Evolutionary conservation across 2,888 invertebrate species (phyloP).

Genomic region (Dicycla oo): DNA sequence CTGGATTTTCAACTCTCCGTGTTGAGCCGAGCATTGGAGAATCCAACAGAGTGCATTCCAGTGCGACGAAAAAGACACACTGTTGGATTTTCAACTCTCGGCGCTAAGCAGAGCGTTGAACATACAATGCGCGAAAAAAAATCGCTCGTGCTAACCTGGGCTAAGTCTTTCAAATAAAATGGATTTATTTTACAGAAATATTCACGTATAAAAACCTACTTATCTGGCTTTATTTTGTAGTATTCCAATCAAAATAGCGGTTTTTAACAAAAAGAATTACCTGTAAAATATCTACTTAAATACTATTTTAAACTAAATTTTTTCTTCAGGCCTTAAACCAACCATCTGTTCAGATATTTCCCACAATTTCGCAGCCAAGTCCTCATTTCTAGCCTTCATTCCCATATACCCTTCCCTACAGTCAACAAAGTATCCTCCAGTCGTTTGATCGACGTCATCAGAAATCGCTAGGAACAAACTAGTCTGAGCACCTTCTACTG

Average conservation of each 20-base stretch:
- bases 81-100: too few species aligned
- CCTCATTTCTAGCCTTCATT: slow-evolving; percentile 91
- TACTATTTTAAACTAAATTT: slow-evolving; percentile 32
- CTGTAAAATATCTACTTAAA: too few species aligned
- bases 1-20: too few species aligned
- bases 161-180: background rate
- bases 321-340: slow-evolving; percentile 77
- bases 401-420: slow-evolving; percentile 92
- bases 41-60: too few species aligned
- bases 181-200: background rate
- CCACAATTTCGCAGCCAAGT: slow-evolving; percentile 94
- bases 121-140: too few species aligned
- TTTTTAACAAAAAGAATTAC: background rate
- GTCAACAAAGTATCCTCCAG: slow-evolving; percentile 95
- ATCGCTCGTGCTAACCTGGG: too few species aligned
- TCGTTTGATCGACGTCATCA: slow-evolving; percentile 93
- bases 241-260: slow-evolving; percentile 9
- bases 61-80: too few species aligned
- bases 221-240: slow-evolving; percentile 18
- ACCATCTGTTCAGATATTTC: slow-evolving; percentile 87
- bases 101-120: too few species aligned
- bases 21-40: too few species aligned
- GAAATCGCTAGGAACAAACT: slow-evolving; percentile 93
- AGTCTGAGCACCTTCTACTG: slow-evolving; percentile 95
- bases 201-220: background rate